Conservation (phyloP, 2,797 vertebrate species). For the Avahi laniger region DNA sequence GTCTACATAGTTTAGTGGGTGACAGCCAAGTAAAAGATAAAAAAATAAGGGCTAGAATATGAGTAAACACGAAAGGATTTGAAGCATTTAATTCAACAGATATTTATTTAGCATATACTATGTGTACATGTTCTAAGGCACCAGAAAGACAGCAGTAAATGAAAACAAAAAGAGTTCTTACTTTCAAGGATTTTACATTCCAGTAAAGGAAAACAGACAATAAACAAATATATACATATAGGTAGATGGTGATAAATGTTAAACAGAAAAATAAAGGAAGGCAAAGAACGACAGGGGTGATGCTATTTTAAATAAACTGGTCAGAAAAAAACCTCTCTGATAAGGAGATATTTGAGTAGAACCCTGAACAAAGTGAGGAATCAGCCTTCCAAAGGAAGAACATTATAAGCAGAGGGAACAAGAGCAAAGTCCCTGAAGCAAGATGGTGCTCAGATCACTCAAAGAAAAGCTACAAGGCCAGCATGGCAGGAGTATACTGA, state of each 20-base stretch:
- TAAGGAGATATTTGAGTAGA: background rate
- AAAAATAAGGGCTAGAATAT: background rate
- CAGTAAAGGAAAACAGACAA: background rate
- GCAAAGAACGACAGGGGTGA: background rate
- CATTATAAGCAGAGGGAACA: background rate
- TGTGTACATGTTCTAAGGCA: background rate
- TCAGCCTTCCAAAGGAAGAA: background rate
- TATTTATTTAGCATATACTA: background rate
- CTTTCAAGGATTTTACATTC: background rate
- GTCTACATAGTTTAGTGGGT: background rate
- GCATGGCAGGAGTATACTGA: background rate
- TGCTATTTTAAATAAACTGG: background rate
- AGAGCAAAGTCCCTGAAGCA: background rate
- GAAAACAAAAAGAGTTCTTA: background rate
- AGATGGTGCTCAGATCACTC: background rate
- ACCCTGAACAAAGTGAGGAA: background rate
- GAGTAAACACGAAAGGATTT: background rate
- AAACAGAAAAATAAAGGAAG: background rate
- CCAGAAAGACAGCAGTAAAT: background rate
- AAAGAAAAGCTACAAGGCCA: background rate
- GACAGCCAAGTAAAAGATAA: background rate
- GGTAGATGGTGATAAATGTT: background rate
- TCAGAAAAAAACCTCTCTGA: background rate
- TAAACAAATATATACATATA: background rate
- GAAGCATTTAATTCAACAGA: background rate